Evolutionary conservation across 1,140 invertebrate species (phyloP), one percentile per base, ranked within the genome.

Genomic region (Zeugodacus cucurbitae): DNA sequence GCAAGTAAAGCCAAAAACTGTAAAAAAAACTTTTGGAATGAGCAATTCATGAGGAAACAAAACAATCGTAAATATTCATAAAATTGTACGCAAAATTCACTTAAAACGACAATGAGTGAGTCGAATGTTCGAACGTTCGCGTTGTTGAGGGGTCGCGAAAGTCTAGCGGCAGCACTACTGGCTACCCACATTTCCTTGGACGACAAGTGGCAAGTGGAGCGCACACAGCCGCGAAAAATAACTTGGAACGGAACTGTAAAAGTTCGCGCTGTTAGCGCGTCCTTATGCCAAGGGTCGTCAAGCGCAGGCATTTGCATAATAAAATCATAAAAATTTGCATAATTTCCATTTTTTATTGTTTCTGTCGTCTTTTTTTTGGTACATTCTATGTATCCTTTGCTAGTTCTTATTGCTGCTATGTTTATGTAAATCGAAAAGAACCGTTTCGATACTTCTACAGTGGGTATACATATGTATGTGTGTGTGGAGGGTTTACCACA

Each of bases 241-340:
- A 62, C 17, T 48, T 29, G 17, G 34, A 88, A 26, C 62, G 54
- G 34, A 82, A 82, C 74, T 48, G 44, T 41, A 62, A 67, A 88
- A 88, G 64, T 78, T 86, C 70, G 88, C 86, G 88, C 91, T 91
- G 87, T 92, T 91, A 91, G 91, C 92, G 91, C 41, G 87, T 92
- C 91, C 92, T 92, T 92, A 92, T 92, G 92, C 92, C 92, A 92
- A 92, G 92, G 92, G 92, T 92, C 92, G 92, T 92, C 92, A 92
- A 92, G 91, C 92, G 89, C 89, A 90, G 90, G 91, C 91, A 92
- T 92, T 92, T 92, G 92, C 92, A 92, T 92, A 92, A 92, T 92
- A 92, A 92, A 92, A 92, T 92, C 91, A 92, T 92, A 92, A 92
- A 92, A 92, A 92, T 92, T 92, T 92, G 92, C 91, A 92, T 92